These are phyloP conservation scores for Dicerorhinus sumatrensis DNA, from an alignment of 2,113 vertebrate genomes.

Conservation along the genomic window DNA sequence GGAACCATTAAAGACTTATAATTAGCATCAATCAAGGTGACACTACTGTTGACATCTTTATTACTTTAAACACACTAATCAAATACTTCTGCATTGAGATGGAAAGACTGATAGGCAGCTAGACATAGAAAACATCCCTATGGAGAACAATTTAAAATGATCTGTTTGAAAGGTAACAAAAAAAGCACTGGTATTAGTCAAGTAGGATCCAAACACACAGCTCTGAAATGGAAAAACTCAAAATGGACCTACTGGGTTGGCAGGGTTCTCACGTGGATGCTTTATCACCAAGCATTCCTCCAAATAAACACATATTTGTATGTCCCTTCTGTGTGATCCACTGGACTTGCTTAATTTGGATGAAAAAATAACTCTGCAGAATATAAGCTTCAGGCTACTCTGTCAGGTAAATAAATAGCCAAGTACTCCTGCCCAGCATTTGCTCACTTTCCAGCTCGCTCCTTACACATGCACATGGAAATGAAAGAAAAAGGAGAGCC, in stretches of 20 bases:
- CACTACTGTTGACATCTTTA: conserved; percentile 88
- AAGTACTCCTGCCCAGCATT: neutral
- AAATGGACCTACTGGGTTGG: neutral
- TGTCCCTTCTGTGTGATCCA: neutral
- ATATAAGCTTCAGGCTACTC: neutral
- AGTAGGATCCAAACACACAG: conserved; percentile 34
- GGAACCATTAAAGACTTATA: conserved; percentile 87
- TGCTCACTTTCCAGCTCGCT: neutral
- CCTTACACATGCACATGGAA: neutral
- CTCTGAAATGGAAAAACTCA: conserved; percentile 59
- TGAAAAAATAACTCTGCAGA: neutral
- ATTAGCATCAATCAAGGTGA: conserved; percentile 90
- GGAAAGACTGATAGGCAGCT: conserved; percentile 85
- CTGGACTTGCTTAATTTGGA: neutral
- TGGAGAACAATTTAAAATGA: conserved; percentile 83
- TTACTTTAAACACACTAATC: conserved; percentile 90
- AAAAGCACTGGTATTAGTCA: conserved; percentile 67
- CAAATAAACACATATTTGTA: neutral
- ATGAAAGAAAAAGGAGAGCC: neutral
- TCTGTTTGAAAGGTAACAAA: conserved; percentile 82
- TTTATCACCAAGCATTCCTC: neutral
- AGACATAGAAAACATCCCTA: conserved; percentile 77
- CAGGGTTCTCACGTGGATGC: neutral
- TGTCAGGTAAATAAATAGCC: conserved; percentile 61
- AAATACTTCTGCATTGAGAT: conserved; percentile 86